Base-by-base conservation (phyloP, 2,113 vertebrate species). In the Tragelaphus buxtoni region DNA sequence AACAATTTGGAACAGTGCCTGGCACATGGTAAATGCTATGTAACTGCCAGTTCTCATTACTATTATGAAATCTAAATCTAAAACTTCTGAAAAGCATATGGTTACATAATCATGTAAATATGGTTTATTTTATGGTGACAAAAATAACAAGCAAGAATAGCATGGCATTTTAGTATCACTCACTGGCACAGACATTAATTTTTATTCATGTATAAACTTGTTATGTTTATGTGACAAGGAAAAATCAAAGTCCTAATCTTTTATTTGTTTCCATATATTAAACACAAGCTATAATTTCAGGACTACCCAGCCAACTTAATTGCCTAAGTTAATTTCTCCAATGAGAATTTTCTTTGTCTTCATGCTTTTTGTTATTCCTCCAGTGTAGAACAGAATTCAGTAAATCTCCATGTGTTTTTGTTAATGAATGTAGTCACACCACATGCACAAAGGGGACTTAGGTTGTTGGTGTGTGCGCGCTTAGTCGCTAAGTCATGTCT, bases 81-180 rank as follows among this genome's bases (percentile, higher is more conserved):
- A 97, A 96, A 96, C 92, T 97, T 96, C 96, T 94, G 94, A 96
- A 86, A 88, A 94, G 88, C 92, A 97, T 97, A 97, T 91, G 96
- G 91, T 84, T 92, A 92, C 79, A 94, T 88, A 96, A 97, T 96
- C 90, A 88, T 60, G 69, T 94, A 97, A 98, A 97, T 94, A 96
- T 95, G 95, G 96, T 94, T 96, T 92, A 94, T 96, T 96, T 97
- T 97, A 95, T 92, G 93, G 95, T 94, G 94, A 98, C 94, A 95
- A 96, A 98, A 97, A 96, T 96, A 97, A 94, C 93, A 96, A 97
- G 96, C 58, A 86, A 92, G 93, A 90, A 95, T 69, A 84, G 80
- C 47, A 42, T 56, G 24, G 88, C 83, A 90, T 45, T 95, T 88
- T 65, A 47, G 77, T 94, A 76, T 63, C 86, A 20, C n/a, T 97